phyloP scores from a whole-genome alignment of 2,797 vertebrate genomes.

The Crypturellus tataupa region DNA sequence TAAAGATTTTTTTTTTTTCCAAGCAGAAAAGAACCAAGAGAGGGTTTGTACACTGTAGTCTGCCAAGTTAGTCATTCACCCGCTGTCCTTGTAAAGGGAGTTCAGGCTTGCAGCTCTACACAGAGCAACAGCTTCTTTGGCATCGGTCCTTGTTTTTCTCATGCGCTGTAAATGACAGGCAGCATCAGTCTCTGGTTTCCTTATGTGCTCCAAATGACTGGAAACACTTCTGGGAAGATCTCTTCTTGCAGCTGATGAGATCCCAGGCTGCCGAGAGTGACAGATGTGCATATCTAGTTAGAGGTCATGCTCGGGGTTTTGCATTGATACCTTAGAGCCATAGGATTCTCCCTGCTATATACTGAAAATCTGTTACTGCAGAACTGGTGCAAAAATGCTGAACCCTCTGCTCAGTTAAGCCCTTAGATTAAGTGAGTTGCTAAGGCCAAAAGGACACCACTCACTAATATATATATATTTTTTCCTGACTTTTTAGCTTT shows the following conservation, averaged over 20 bases:
- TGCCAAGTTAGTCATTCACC: slow-evolving; percentile 1
- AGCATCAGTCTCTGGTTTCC: slow-evolving; percentile 9
- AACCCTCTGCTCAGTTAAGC: neutral
- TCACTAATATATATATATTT: neutral
- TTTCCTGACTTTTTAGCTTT: neutral
- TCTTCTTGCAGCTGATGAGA: neutral
- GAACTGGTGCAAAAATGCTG: neutral
- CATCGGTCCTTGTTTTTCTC: slow-evolving; percentile 4
- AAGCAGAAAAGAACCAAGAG: neutral
- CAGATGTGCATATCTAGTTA: neutral
- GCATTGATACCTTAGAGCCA: neutral
- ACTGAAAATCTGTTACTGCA: neutral
- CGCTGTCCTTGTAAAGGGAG: neutral
- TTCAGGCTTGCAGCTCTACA: neutral
- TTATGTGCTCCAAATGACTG: slow-evolving; percentile 4
- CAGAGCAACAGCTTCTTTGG: slow-evolving; percentile 12
- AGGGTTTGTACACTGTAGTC: neutral
- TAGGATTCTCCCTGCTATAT: neutral
- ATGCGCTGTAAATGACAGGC: neutral
- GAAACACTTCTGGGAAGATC: neutral
- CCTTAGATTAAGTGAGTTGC: neutral
- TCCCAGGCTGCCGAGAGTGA: neutral
- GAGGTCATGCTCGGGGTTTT: neutral
- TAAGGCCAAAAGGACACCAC: neutral
- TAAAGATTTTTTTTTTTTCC: neutral